phyloP scores from a whole-genome alignment of 2,888 invertebrate species.

The Mimumesa dahlbomi region DNA sequence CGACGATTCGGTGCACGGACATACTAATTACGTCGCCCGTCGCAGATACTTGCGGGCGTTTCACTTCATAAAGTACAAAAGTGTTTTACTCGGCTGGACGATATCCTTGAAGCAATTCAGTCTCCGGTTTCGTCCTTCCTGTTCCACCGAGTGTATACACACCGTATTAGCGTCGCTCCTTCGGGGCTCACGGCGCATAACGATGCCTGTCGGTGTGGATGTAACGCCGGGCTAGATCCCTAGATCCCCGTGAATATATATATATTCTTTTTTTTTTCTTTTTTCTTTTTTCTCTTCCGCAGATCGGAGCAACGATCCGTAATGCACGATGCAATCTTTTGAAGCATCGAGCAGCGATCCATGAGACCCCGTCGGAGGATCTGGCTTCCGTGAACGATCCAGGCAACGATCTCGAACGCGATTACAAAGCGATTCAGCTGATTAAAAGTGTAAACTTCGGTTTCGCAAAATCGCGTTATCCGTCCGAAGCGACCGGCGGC shows the following conservation, averaged over 20 bases:
- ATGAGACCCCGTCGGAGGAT: slow-evolving; percentile 38
- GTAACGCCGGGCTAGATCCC: slow-evolving; percentile 37
- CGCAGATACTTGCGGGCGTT: neutral
- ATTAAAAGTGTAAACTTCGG: slow-evolving; percentile 21
- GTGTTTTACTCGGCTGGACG: neutral
- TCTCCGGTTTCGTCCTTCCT: slow-evolving; percentile 27
- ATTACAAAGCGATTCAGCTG: slow-evolving; percentile 20
- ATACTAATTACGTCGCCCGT: neutral
- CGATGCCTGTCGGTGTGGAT: slow-evolving; percentile 14
- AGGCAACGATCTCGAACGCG: slow-evolving; percentile 24
- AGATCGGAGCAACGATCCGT: slow-evolving; percentile 61
- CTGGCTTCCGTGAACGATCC: slow-evolving; percentile 47
- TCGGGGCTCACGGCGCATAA: slow-evolving; percentile 20
- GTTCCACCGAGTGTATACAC: slow-evolving; percentile 10
- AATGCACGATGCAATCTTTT: slow-evolving; percentile 48
- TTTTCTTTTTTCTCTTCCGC: slow-evolving; percentile 43
- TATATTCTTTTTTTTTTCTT: too few relatives aligned
- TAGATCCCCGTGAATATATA: slow-evolving; percentile 32
- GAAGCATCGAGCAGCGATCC: slow-evolving; percentile 57
- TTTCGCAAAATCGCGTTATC: neutral
- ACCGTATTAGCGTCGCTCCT: slow-evolving; percentile 7
- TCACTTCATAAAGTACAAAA: neutral
- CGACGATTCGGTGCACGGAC: too few relatives aligned
- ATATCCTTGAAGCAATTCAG: slow-evolving; percentile 33
- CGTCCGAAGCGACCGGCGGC: too few relatives aligned